phyloP scores from a whole-genome alignment of 2,797 vertebrate species.

The Acipenser ruthenus region DNA sequence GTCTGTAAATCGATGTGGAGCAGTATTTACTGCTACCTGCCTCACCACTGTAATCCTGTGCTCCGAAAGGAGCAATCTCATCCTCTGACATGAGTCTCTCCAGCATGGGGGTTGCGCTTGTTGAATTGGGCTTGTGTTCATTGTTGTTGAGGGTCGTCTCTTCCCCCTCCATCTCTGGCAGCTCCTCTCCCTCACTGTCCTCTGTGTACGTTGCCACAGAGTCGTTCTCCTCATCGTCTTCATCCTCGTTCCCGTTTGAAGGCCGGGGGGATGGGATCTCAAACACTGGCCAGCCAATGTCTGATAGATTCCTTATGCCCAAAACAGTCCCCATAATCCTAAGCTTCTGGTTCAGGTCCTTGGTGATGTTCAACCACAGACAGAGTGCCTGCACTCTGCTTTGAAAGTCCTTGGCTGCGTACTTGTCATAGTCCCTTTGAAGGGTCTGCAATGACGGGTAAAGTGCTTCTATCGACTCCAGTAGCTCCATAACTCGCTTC shows the following conservation, averaged over 20 bases:
- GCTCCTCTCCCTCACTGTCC: constrained; percentile 72
- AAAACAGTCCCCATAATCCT: constrained; percentile 96
- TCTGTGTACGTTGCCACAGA: constrained; percentile 68
- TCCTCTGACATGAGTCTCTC: constrained; percentile 76
- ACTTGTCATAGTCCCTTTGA: constrained; percentile 93
- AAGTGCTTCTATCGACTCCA: constrained; percentile 94
- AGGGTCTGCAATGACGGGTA: constrained; percentile 94
- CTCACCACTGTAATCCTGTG: constrained; percentile 44
- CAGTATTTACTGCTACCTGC: constrained; percentile 61
- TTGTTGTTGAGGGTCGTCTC: constrained; percentile 26
- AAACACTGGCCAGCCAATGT: constrained; percentile 97
- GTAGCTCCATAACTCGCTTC: constrained; percentile 87
- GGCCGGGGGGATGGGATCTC: constrained; percentile 91
- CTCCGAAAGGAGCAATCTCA: constrained; percentile 56
- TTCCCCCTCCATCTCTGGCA: constrained; percentile 27
- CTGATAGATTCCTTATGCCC: constrained; percentile 85
- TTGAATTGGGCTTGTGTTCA: constrained; percentile 37
- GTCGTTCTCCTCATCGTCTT: constrained; percentile 64
- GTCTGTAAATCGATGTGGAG: constrained; percentile 91
- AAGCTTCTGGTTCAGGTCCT: constrained; percentile 97
- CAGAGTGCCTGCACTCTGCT: constrained; percentile 98
- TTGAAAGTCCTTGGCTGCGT: constrained; percentile 92
- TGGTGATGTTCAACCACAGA: constrained; percentile 95
- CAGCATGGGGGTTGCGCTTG: constrained; percentile 58
- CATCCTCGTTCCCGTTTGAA: constrained; percentile 69